Conservation (phyloP, 2,888 invertebrate genomes). For the Dasypogon diadema region DNA sequence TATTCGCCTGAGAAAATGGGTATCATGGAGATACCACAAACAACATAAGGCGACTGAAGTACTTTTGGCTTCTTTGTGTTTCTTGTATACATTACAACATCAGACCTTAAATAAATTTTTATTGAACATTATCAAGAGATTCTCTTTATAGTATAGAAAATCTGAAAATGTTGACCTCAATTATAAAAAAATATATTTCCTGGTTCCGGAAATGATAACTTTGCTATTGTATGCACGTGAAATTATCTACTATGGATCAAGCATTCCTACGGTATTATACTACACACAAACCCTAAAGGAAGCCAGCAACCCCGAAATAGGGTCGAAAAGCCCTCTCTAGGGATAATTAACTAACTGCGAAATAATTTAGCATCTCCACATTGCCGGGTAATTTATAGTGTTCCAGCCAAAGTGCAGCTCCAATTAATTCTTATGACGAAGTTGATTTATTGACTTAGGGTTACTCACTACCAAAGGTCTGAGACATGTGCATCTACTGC, state of each 20-base stretch:
- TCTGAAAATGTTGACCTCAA: not conserved
- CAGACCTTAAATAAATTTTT: conserved; percentile 23
- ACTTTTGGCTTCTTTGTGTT: not conserved
- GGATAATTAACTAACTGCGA: conserved; percentile 30
- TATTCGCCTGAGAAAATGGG: conserved; percentile 18
- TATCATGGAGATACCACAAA: too few species aligned
- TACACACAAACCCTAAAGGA: not conserved
- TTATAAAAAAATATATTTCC: not conserved
- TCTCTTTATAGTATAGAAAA: not conserved
- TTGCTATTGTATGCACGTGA: too few species aligned
- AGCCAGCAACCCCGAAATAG: not conserved
- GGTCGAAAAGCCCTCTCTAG: not conserved
- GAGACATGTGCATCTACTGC: conserved; percentile 28
- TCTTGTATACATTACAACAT: conserved; percentile 5
- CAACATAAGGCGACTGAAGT: too few species aligned
- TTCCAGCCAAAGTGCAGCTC: conserved; percentile 11
- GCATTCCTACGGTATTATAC: too few species aligned
- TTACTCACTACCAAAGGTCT: conserved; percentile 1
- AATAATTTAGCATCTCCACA: conserved; percentile 26
- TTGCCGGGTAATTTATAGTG: conserved; percentile 7
- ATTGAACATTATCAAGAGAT: not conserved
- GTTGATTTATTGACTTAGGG: conserved; percentile 22
- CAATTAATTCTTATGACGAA: conserved; percentile 40
- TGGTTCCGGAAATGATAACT: too few species aligned
- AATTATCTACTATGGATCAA: too few species aligned